These are phyloP conservation scores for Torymus tubicola DNA, from an alignment of 2,888 invertebrate genomes.

Conservation along the genomic window DNA sequence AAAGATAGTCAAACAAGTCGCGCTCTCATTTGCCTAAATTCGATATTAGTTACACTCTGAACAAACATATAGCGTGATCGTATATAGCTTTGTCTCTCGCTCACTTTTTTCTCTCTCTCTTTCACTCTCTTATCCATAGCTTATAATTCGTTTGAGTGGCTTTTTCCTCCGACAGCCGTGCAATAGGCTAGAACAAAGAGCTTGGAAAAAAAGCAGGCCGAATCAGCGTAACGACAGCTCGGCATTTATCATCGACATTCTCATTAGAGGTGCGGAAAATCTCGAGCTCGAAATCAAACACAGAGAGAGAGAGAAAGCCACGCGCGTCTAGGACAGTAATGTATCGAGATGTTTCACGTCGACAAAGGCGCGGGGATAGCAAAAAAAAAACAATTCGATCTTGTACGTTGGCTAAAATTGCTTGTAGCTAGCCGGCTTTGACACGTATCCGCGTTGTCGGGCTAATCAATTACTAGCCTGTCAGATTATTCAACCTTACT, in stretches of 20 bases:
- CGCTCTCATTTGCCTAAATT: conserved; percentile 54
- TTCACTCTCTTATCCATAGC: neutral
- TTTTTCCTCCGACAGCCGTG: conserved; percentile 9
- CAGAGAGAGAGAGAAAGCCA: neutral
- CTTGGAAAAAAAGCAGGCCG: neutral
- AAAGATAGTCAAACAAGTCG: conserved; percentile 9
- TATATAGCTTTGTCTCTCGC: too few relatives aligned
- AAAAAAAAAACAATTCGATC: conserved; percentile 4
- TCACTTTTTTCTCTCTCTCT: too few relatives aligned
- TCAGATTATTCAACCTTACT: conserved; percentile 21
- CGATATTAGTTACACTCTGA: conserved; percentile 51
- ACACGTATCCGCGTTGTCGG: conserved; percentile 32
- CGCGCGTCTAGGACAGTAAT: neutral
- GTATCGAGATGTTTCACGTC: neutral
- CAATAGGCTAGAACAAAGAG: neutral
- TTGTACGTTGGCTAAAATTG: too few relatives aligned
- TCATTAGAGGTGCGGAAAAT: neutral
- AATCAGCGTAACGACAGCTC: neutral
- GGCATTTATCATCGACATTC: neutral
- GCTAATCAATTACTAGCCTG: conserved; percentile 37
- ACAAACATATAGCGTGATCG: conserved; percentile 30
- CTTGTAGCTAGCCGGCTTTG: neutral
- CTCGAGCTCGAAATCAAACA: neutral
- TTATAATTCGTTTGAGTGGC: conserved; percentile 11
- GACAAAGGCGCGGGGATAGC: too few relatives aligned